Conservation (phyloP, 2,113 vertebrate genomes). For the Eublepharis macularius region DNA sequence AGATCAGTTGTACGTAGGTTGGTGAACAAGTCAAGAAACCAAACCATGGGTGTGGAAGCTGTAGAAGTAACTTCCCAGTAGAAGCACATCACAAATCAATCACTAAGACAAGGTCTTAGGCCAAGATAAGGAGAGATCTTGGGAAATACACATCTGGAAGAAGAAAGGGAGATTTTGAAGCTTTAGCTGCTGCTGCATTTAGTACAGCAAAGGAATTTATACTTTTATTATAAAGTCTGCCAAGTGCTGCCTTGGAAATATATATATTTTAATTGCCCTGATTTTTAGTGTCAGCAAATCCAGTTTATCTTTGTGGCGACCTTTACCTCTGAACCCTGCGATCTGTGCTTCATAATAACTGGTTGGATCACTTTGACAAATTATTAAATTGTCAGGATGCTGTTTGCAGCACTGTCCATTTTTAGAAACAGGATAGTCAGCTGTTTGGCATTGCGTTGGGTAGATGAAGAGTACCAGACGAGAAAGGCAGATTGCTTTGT, state of each 20-base stretch:
- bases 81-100: slow-evolving; percentile 15
- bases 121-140: background rate
- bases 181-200: background rate
- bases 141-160: background rate
- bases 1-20: background rate
- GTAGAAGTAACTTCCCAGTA: background rate
- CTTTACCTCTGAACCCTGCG: slow-evolving; percentile 72
- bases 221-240: slow-evolving; percentile 38
- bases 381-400: slow-evolving; percentile 73
- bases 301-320: slow-evolving; percentile 40
- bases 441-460: slow-evolving; percentile 62
- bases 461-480: slow-evolving; percentile 52
- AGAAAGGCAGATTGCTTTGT: slow-evolving; percentile 66
- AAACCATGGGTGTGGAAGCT: background rate
- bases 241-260: slow-evolving; percentile 3
- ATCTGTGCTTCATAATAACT: slow-evolving; percentile 68
- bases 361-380: slow-evolving; percentile 69
- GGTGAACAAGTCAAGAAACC: background rate
- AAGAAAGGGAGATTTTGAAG: background rate
- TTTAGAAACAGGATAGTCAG: slow-evolving; percentile 76
- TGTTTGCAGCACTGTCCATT: slow-evolving; percentile 67
- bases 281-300: slow-evolving; percentile 66
- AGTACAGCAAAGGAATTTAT: slow-evolving; percentile 34
- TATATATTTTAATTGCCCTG: slow-evolving; percentile 58
- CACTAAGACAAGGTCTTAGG: background rate